Conservation (phyloP, 2,113 vertebrate species). For the Platycercus adscitus region DNA sequence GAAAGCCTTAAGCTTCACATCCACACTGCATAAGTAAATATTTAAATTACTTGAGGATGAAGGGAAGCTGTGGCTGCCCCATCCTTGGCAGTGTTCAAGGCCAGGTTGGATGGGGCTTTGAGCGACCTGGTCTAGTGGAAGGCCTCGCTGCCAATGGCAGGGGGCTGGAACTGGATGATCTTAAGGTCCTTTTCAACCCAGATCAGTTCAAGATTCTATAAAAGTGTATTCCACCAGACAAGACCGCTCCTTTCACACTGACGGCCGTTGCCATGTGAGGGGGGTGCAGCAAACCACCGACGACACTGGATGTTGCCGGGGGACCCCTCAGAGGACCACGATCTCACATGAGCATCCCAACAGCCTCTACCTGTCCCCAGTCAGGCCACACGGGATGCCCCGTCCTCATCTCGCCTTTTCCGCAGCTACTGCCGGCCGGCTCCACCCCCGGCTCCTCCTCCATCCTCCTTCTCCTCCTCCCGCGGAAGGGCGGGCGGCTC, state of each 20-base stretch:
- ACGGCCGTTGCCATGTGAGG: not conserved
- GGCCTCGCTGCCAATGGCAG: not conserved
- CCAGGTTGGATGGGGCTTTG: not conserved
- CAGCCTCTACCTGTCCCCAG: rapidly evolving
- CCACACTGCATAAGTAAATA: not conserved
- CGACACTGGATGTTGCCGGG: rapidly evolving
- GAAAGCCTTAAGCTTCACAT: not conserved
- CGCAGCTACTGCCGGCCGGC: not conserved
- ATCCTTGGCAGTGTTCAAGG: not conserved
- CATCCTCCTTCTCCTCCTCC: not conserved
- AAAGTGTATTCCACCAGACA: not conserved
- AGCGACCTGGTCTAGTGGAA: not conserved
- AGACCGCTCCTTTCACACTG: too few species aligned
- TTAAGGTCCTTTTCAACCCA: not conserved
- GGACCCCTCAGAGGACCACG: not conserved
- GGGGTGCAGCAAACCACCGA: rapidly evolving
- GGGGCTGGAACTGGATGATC: not conserved
- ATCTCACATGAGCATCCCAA: rapidly evolving
- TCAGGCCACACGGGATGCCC: not conserved
- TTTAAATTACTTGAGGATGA: not conserved
- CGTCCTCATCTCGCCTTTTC: not conserved
- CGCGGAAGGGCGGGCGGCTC: not conserved
- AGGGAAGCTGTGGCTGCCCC: not conserved
- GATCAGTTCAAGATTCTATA: not conserved
- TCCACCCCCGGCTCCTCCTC: constrained; percentile 18